Percentiles rank a stretch among this genome's conserved stretches.
phyloP scores from a whole-genome alignment of 2,888 invertebrate genomes.

The Tiliacea aurago region DNA sequence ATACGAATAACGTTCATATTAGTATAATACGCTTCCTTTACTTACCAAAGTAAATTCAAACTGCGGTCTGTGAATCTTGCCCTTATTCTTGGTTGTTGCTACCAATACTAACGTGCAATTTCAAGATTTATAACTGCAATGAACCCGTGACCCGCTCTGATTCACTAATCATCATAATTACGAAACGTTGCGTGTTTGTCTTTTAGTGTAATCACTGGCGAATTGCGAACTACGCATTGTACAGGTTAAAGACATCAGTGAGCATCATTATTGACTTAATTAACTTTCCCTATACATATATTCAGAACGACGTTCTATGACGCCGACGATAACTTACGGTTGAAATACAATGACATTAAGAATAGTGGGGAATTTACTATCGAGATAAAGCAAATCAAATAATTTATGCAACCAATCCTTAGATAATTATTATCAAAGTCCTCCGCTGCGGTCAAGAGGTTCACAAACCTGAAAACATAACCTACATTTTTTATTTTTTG shows the following conservation, averaged over 20 bases:
- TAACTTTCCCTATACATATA: constrained; percentile 45
- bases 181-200: constrained; percentile 51
- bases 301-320: constrained; percentile 20
- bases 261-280: constrained; percentile 35
- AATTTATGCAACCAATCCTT: constrained; percentile 12
- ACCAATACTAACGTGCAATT: constrained; percentile 49
- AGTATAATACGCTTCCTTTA: background rate
- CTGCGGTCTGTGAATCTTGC: background rate
- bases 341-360: constrained; percentile 8
- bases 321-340: constrained; percentile 4
- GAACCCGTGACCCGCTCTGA: constrained; percentile 60
- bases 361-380: constrained; percentile 2
- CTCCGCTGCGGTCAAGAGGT: too few species aligned
- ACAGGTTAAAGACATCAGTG: constrained; percentile 37
- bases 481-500: too few species aligned
- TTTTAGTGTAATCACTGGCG: constrained; percentile 25
- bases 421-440: background rate
- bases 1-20: background rate
- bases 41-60: background rate
- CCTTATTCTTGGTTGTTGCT: constrained; percentile 29
- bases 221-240: constrained; percentile 36
- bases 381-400: background rate
- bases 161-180: constrained; percentile 56
- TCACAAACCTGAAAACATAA: too few species aligned
- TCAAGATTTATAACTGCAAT: constrained; percentile 59